Evolutionary conservation across 2,797 vertebrate species (phyloP).

Genomic region (Acipenser transmontanus): DNA sequence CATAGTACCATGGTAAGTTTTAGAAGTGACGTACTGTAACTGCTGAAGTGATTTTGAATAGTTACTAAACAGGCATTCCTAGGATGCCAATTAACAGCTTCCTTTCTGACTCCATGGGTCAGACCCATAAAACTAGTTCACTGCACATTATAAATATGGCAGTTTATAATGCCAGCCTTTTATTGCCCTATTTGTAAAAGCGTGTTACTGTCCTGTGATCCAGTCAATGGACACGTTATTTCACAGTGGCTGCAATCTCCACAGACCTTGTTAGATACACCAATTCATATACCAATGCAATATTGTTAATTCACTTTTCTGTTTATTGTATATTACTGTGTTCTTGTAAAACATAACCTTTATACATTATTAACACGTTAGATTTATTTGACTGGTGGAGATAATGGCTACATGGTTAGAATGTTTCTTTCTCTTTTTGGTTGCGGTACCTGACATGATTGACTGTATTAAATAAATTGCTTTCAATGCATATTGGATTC

Average conservation of each 20-base stretch:
- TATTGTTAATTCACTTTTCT: neutral
- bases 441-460: too few species aligned
- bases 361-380: too few species aligned
- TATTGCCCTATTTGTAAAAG: too few species aligned
- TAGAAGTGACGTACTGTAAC: neutral
- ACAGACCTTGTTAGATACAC: slow-evolving; percentile 18
- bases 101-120: neutral
- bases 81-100: neutral
- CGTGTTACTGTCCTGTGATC: neutral
- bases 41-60: neutral
- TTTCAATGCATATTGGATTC: too few species aligned
- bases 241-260: slow-evolving; percentile 16
- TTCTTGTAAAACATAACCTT: too few species aligned
- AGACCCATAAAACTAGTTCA: neutral
- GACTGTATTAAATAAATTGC: too few species aligned
- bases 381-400: too few species aligned
- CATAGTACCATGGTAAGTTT: neutral
- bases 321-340: neutral
- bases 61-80: neutral
- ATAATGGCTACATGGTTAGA: too few species aligned
- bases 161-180: neutral
- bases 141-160: neutral
- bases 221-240: slow-evolving; percentile 6
- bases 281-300: neutral
- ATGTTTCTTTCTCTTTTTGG: too few species aligned